These are phyloP conservation scores for Phyto melanocephala DNA, from an alignment of 2,888 invertebrate species.

Conservation along the genomic window DNA sequence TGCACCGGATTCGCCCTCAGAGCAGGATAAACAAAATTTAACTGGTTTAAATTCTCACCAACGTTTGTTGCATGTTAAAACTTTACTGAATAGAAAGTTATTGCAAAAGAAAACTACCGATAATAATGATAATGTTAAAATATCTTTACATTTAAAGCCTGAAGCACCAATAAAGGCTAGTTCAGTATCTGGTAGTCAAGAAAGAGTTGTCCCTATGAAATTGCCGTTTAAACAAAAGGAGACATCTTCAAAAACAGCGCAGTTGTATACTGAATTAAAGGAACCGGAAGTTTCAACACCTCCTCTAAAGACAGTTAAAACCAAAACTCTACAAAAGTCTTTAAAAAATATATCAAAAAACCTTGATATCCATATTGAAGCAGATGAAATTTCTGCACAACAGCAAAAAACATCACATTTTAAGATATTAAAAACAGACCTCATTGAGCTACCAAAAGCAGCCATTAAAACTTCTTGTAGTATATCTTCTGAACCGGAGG, in stretches of 20 bases:
- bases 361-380: slow-evolving; percentile 53
- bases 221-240: not conserved
- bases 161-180: not conserved
- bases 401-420: not conserved
- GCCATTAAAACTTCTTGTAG: no score
- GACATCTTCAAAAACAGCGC: not conserved
- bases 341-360: slow-evolving; percentile 62
- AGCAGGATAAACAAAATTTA: slow-evolving; percentile 1
- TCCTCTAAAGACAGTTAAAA: not conserved
- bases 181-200: no score
- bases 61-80: slow-evolving; percentile 66
- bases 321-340: slow-evolving; percentile 37
- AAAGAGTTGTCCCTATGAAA: not conserved
- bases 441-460: slow-evolving; percentile 12
- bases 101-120: slow-evolving; percentile 29
- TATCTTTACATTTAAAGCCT: slow-evolving; percentile 14
- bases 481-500: no score
- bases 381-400: not conserved
- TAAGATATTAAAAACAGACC: not conserved
- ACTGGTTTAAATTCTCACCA: slow-evolving; percentile 21
- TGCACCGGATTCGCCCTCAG: slow-evolving; percentile 36
- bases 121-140: not conserved
- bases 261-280: not conserved
- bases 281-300: not conserved
- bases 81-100: slow-evolving; percentile 63